Evolutionary conservation across 2,888 invertebrate genomes (phyloP), one percentile per base, ranked within the genome.

Genomic region (Steinernema hermaphroditum): DNA sequence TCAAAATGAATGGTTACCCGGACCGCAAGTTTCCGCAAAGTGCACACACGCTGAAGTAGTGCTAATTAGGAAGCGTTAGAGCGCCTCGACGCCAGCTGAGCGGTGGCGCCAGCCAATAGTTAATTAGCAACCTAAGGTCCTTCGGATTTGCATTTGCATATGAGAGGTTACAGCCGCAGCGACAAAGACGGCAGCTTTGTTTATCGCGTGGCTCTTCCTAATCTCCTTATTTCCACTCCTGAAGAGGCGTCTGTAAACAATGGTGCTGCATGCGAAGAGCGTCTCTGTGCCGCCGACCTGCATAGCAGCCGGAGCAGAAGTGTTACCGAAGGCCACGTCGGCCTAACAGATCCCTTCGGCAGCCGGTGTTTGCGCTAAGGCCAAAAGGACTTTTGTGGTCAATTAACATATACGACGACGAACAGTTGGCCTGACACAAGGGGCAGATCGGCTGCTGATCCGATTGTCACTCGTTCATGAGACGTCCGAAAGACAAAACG

Each of bases 341-440:
- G 14, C 62, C 4, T 62, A 32, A 2, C 29, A 37, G 62, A 32
- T 29, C 32, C 62, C 29, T 22, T 62, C 62, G 27, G 34, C 62
- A 62, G 62, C 62, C 62, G 62, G 62, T 62, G 62, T 46, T 46
- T 46, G 46, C 22, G 37, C 37, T 8, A 12, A 62, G 62, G 62
- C 22, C 32, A 62, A 62, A 27, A 62, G 62, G 62, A 62, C 62
- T 62, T 62, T 29, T 32, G 62, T 32, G 62, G 16, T 62, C 62
- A 62, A 62, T 62, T 62, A 62, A 62, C 62, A 62, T 62, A 62
- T 62, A 62, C 62, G 62, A 27, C 62, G 62, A 27, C 32, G 62
- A 62, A 62, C 62, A 62, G 62, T 62, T 62, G 62, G 62, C 27
- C 29, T 34, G 62, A 14, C 34, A 34, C 62, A 29, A 62, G 32